Evolutionary conservation across 2,113 vertebrate genomes (phyloP).

Genomic region (Bos indicus): DNA sequence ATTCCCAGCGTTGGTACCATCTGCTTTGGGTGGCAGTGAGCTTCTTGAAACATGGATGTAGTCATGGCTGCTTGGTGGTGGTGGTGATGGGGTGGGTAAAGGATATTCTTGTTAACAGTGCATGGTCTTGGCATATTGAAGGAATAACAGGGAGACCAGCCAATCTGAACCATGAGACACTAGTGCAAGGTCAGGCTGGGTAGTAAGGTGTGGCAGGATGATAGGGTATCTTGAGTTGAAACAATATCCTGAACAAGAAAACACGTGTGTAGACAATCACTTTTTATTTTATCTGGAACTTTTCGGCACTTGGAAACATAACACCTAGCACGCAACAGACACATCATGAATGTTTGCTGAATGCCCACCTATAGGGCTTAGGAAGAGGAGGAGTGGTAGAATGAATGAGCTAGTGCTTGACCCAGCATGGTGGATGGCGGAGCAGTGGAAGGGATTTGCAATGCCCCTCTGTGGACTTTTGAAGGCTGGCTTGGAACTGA

Average conservation of each 20-base stretch:
- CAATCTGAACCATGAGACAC: neutral
- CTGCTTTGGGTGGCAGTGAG: neutral
- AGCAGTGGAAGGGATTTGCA: neutral
- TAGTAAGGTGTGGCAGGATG: neutral
- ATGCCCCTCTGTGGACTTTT: neutral
- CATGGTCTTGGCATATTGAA: neutral
- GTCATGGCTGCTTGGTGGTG: neutral
- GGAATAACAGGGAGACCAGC: neutral
- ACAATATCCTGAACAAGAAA: neutral
- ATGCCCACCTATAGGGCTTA: neutral
- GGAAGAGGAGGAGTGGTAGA: neutral
- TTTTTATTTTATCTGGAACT: slow-evolving; percentile 5
- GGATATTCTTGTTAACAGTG: neutral
- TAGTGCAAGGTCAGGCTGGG: neutral
- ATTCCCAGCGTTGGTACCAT: neutral
- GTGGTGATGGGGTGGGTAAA: neutral
- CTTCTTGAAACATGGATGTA: neutral
- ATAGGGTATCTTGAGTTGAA: neutral
- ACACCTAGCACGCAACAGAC: neutral
- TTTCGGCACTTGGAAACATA: neutral
- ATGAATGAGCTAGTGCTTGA: neutral
- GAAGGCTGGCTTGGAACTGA: neutral
- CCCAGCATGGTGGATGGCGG: neutral
- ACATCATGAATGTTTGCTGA: neutral
- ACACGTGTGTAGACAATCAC: neutral